These are phyloP conservation scores for Sminthurides bifidus DNA, from an alignment of 1,140 invertebrate genomes.

Conservation along the genomic window DNA sequence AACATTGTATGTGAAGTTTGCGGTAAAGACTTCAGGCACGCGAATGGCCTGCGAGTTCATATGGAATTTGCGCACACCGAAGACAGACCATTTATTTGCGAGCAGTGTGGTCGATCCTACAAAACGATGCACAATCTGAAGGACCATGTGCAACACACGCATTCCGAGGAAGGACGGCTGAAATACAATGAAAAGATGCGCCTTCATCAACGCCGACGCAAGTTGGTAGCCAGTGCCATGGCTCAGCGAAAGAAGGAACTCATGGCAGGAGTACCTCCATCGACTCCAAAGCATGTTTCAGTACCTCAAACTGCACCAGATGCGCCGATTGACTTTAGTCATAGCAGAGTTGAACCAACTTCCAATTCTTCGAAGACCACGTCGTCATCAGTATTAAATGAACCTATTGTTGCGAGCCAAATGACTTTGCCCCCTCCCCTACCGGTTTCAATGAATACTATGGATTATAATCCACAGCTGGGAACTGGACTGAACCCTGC, in stretches of 20 bases:
- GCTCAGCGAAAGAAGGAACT: background rate
- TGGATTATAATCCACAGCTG: no score
- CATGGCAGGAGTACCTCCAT: no score
- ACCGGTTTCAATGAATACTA: no score
- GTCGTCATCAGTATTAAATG: no score
- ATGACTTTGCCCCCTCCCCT: no score
- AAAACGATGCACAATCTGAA: background rate
- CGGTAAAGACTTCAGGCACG: background rate
- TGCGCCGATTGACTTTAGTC: no score
- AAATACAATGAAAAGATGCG: slow-evolving; percentile 1
- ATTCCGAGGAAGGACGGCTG: background rate
- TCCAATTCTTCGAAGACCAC: no score
- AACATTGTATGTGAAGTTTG: background rate
- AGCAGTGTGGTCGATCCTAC: background rate
- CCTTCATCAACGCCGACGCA: background rate
- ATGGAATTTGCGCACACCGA: background rate
- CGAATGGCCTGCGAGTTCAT: background rate
- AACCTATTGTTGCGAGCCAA: no score
- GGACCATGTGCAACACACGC: background rate
- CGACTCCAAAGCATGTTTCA: no score
- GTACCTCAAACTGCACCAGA: no score
- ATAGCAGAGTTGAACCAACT: no score
- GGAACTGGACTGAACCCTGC: no score
- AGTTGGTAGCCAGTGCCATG: background rate
- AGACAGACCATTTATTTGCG: slow-evolving; percentile 1